A percentile compares a stretch with the other conserved stretches of the same genome.
Conservation (phyloP, 2,113 vertebrate genomes). For the Delphinus delphis region DNA sequence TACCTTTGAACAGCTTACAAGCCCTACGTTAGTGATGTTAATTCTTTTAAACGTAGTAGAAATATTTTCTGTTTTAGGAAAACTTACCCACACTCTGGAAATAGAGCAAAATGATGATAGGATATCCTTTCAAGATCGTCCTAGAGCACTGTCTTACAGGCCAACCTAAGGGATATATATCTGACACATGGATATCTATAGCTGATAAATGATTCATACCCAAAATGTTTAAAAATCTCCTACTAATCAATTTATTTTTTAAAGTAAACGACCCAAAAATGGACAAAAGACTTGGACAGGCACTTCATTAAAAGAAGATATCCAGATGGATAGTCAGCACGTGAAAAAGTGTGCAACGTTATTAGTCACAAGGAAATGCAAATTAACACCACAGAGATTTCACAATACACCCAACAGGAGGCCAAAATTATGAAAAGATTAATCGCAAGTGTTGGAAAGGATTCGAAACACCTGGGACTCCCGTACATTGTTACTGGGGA, state of each 20-base stretch:
- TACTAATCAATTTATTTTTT: not conserved
- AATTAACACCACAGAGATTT: not conserved
- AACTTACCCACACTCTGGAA: not conserved
- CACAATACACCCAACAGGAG: not conserved
- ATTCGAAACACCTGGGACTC: not conserved
- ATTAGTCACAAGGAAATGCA: not conserved
- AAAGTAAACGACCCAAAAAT: not conserved
- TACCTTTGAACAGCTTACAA: not conserved
- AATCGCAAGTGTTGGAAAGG: not conserved
- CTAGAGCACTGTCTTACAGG: not conserved
- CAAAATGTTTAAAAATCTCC: not conserved
- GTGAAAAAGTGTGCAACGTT: not conserved
- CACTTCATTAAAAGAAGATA: not conserved
- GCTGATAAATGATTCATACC: not conserved
- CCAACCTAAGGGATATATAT: not conserved
- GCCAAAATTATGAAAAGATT: not conserved
- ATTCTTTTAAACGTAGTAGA: not conserved
- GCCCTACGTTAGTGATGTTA: not conserved
- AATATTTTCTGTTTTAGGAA: not conserved
- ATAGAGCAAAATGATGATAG: not conserved
- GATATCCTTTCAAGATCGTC: not conserved
- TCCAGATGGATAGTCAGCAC: not conserved
- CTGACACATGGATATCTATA: not conserved
- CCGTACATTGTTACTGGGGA: not conserved
- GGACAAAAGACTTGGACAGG: not conserved